These are phyloP conservation scores for Drosophila gunungcola DNA, from an alignment of 1,140 invertebrate genomes.

Conservation along the genomic window DNA sequence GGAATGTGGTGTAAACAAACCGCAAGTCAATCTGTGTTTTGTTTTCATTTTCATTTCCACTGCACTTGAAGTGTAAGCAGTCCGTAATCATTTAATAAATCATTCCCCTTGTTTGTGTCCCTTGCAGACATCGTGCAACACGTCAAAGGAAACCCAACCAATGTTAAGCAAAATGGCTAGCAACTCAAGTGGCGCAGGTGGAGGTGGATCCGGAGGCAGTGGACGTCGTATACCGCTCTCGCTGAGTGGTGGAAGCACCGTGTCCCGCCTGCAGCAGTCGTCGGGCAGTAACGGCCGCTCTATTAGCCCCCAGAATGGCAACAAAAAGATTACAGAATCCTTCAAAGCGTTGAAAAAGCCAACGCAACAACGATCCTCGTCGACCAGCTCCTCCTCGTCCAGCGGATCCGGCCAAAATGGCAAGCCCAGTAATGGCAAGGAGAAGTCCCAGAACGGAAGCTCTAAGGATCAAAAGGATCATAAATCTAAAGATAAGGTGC, in stretches of 20 bases:
- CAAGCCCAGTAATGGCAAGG: constrained; percentile 56
- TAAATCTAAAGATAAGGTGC: constrained; percentile 49
- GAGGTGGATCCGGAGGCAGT: constrained; percentile 22
- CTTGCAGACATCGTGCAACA: constrained; percentile 61
- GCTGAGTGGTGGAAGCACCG: constrained; percentile 30
- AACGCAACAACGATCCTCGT: constrained; percentile 11
- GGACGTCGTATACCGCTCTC: constrained; percentile 68
- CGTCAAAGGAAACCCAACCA: constrained; percentile 14
- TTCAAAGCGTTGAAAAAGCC: constrained; percentile 47
- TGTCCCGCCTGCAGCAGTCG: constrained; percentile 54
- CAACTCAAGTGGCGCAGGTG: constrained; percentile 51
- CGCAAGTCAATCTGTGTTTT: constrained; percentile 52
- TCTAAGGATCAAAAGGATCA: constrained; percentile 53
- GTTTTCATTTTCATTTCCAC: constrained; percentile 33
- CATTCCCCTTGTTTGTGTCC: constrained; percentile 8
- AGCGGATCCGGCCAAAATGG: constrained; percentile 52
- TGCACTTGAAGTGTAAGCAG: constrained; percentile 35
- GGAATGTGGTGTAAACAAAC: constrained; percentile 62
- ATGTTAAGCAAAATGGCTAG: constrained; percentile 76
- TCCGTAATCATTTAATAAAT: constrained; percentile 4
- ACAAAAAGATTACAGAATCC: constrained; percentile 38
- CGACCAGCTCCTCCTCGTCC: constrained; percentile 10
- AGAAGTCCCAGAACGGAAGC: constrained; percentile 66
- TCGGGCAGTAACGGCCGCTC: constrained; percentile 57
- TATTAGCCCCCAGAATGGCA: constrained; percentile 57